These are phyloP conservation scores for Spatulosminthurus flaviceps DNA, from an alignment of 2,888 invertebrate genomes.

Conservation along the genomic window DNA sequence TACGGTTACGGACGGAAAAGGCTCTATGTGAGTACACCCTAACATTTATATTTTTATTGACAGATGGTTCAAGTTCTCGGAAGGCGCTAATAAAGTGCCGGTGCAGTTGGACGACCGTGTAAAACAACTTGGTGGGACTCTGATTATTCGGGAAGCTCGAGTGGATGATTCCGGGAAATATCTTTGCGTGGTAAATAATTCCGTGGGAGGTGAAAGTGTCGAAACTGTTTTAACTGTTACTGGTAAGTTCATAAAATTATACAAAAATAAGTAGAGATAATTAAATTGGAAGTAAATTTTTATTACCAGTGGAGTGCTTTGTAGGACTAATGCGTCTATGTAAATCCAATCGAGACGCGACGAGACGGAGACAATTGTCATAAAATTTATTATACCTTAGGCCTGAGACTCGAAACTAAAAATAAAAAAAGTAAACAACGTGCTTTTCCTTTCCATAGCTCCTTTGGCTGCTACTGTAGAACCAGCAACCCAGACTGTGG, in stretches of 20 bases:
- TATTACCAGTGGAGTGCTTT: no score
- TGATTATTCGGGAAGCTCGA: constrained; percentile 89
- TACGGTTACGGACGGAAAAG: no score
- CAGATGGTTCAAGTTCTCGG: constrained; percentile 95
- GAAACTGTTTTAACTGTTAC: constrained; percentile 92
- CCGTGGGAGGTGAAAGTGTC: constrained; percentile 89
- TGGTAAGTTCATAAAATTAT: constrained; percentile 66
- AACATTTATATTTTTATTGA: no score
- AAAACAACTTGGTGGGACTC: constrained; percentile 91
- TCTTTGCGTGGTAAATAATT: constrained; percentile 92
- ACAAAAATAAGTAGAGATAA: no score
- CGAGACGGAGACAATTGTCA: neutral
- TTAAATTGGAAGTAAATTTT: no score
- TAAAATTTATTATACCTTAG: neutral
- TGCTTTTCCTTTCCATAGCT: constrained; percentile 68
- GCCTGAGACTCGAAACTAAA: no score
- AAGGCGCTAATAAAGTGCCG: constrained; percentile 86
- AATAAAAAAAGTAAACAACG: neutral
- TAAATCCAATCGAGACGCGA: neutral
- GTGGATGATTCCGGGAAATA: constrained; percentile 95
- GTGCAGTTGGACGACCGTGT: constrained; percentile 89
- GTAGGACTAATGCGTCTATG: neutral
- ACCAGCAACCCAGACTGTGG: constrained; percentile 89
- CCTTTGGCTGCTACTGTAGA: constrained; percentile 88
- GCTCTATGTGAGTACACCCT: no score